A percentile compares a stretch with the other conserved stretches of the same genome.
Evolutionary conservation across 2,888 invertebrate genomes (phyloP).

Genomic region (Chelonus formosanus): DNA sequence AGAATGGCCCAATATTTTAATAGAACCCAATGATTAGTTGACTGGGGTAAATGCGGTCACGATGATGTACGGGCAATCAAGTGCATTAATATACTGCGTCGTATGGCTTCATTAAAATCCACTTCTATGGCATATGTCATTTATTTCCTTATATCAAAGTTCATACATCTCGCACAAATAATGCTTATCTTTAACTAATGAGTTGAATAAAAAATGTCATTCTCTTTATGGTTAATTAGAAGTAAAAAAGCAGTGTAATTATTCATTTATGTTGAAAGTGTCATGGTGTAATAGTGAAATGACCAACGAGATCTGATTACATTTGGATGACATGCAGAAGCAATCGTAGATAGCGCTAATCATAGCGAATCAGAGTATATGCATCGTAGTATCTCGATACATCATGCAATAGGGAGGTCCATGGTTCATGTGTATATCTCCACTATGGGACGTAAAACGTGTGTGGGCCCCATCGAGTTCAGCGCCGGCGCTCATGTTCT

Average conservation of each 20-base stretch:
- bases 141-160: not conserved
- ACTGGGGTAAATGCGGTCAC: slow-evolving; percentile 28
- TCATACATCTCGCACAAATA: too few relatives aligned
- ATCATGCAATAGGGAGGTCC: slow-evolving; percentile 46
- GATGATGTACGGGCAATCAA: slow-evolving; percentile 63
- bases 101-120: slow-evolving; percentile 38
- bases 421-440: slow-evolving; percentile 32
- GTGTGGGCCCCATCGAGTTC: slow-evolving; percentile 28
- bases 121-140: not conserved
- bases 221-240: not conserved
- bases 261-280: slow-evolving; percentile 24
- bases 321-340: slow-evolving; percentile 49
- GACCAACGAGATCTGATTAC: slow-evolving; percentile 50
- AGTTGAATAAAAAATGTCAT: too few relatives aligned
- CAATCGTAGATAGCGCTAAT: slow-evolving; percentile 63
- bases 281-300: slow-evolving; percentile 32
- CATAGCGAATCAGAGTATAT: slow-evolving; percentile 60
- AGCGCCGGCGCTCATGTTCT: slow-evolving; percentile 35
- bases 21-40: slow-evolving; percentile 51
- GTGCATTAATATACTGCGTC: slow-evolving; percentile 61
- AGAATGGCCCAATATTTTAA: slow-evolving; percentile 61
- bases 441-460: slow-evolving; percentile 22
- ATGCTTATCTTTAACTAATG: too few relatives aligned
- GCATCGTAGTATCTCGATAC: slow-evolving; percentile 53
- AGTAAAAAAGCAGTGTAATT: slow-evolving; percentile 1